Evolutionary conservation across 1,140 invertebrate species (phyloP).

Genomic region (Drosophila tristis): DNA sequence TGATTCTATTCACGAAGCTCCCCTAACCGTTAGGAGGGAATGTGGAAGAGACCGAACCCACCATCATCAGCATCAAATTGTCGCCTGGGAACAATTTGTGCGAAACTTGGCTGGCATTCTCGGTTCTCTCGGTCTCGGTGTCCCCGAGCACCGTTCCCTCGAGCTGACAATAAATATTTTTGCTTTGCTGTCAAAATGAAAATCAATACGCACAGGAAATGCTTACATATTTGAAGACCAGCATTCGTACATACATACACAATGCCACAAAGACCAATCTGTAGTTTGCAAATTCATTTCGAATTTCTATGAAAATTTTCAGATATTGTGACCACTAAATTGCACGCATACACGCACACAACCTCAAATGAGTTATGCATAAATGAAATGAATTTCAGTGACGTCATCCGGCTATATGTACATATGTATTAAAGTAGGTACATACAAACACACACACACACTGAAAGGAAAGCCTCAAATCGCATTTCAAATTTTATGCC

Average conservation of each 20-base stretch:
- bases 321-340: conserved; percentile 11
- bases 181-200: conserved; percentile 39
- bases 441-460: neutral
- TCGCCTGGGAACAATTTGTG: conserved; percentile 57
- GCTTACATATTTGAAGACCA: conserved; percentile 39
- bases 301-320: conserved; percentile 22
- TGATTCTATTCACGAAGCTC: conserved; percentile 30
- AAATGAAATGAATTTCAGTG: conserved; percentile 35
- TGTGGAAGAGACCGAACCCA: conserved; percentile 3
- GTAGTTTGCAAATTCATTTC: conserved; percentile 30
- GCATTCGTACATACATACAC: conserved; percentile 4
- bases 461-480: conserved; percentile 4
- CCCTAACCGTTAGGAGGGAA: conserved; percentile 1
- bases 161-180: conserved; percentile 62
- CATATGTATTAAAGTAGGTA: no score
- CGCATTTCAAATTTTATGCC: conserved; percentile 15
- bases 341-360: conserved; percentile 20
- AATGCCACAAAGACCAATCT: conserved; percentile 30
- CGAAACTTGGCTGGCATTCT: conserved; percentile 36
- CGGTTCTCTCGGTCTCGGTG: conserved; percentile 5
- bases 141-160: conserved; percentile 9
- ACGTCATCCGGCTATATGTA: neutral
- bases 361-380: conserved; percentile 26
- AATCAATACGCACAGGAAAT: conserved; percentile 52
- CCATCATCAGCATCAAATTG: conserved; percentile 30